These are phyloP conservation scores for Trinectes maculatus DNA, from an alignment of 2,113 vertebrate genomes.

Conservation along the genomic window DNA sequence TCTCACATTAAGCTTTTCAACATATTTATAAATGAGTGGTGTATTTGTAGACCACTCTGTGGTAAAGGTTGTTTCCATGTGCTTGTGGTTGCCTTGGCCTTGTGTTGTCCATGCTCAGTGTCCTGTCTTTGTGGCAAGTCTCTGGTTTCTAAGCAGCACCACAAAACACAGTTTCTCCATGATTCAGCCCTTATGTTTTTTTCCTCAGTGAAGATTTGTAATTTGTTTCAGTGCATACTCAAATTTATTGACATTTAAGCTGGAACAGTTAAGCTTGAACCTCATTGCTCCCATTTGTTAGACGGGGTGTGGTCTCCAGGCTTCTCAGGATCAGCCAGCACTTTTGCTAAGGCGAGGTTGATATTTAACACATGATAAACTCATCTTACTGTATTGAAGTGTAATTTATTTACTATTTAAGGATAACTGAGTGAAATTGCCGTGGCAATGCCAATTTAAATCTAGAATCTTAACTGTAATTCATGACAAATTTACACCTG, in stretches of 20 bases:
- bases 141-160: constrained; percentile 53
- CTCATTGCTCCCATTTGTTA: constrained; percentile 27
- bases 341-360: constrained; percentile 31
- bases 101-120: not conserved
- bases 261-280: constrained; percentile 34
- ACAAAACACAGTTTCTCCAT: constrained; percentile 35
- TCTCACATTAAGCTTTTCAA: constrained; percentile 37
- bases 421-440: not conserved
- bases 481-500: not conserved
- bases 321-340: constrained; percentile 39
- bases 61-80: constrained; percentile 32
- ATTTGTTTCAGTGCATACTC: constrained; percentile 18
- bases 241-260: constrained; percentile 42
- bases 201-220: constrained; percentile 17
- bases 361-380: not conserved
- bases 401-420: constrained; percentile 1
- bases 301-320: constrained; percentile 39
- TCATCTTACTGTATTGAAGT: not conserved
- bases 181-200: constrained; percentile 17
- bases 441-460: not conserved
- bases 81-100: constrained; percentile 25
- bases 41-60: constrained; percentile 1
- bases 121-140: constrained; percentile 15
- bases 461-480: not conserved
- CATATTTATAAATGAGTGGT: constrained; percentile 50